Conservation (phyloP, 2,888 invertebrate genomes). For the Cyrtodaria siliqua region DNA sequence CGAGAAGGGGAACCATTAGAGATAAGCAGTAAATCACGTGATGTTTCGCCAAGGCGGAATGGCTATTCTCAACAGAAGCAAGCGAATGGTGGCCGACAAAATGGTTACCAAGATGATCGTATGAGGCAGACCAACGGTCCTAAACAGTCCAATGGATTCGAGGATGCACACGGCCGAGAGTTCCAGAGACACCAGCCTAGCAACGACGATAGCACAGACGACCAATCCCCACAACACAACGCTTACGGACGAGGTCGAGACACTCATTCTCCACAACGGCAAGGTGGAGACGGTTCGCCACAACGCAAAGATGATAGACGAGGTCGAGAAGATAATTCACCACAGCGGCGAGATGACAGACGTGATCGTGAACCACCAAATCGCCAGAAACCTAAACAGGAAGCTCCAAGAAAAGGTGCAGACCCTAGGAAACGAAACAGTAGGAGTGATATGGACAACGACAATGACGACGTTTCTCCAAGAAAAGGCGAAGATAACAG, state of each 20-base stretch:
- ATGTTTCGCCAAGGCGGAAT: constrained; percentile 41
- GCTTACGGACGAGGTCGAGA: background rate
- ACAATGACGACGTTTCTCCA: constrained; percentile 1
- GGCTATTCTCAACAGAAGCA: constrained; percentile 13
- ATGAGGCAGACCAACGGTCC: constrained; percentile 21
- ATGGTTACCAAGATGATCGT: constrained; percentile 24
- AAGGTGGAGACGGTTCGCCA: background rate
- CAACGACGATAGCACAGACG: background rate
- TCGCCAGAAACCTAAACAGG: background rate
- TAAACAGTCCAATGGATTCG: constrained; percentile 27
- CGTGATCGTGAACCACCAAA: background rate
- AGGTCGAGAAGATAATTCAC: background rate
- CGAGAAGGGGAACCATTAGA: constrained; percentile 30
- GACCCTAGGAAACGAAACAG: no score
- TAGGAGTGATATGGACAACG: background rate
- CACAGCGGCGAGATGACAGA: background rate
- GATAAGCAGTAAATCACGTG: constrained; percentile 3
- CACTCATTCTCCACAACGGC: background rate
- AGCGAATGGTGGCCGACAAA: constrained; percentile 14
- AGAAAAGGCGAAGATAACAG: background rate
- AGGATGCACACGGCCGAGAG: constrained; percentile 26
- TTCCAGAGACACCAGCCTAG: constrained; percentile 28
- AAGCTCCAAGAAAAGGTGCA: no score
- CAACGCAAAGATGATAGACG: background rate
- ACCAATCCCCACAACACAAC: background rate